Conservation (phyloP, 2,888 invertebrate genomes). For the Lymantria dispar region DNA sequence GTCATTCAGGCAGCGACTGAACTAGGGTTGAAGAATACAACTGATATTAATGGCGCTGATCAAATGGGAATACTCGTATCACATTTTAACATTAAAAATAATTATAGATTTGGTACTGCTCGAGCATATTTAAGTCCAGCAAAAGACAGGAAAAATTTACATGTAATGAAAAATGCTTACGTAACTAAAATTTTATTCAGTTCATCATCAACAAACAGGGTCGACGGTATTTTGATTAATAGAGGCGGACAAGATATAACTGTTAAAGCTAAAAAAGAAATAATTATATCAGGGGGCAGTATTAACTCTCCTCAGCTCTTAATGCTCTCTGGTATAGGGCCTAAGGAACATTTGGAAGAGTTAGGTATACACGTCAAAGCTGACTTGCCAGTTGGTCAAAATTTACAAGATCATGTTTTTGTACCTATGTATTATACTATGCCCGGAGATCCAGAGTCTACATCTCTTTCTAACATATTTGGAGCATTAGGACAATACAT, state of each 20-base stretch:
- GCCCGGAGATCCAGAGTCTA: conserved; percentile 41
- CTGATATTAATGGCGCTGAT: conserved; percentile 62
- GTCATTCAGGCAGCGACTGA: conserved; percentile 62
- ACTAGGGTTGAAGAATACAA: conserved; percentile 58
- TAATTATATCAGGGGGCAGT: conserved; percentile 74
- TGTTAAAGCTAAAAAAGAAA: conserved; percentile 67
- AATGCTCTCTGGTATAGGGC: conserved; percentile 79
- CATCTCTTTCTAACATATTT: conserved; percentile 42
- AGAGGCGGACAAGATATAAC: conserved; percentile 54
- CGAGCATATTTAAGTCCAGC: conserved; percentile 73
- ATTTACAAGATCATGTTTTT: conserved; percentile 77
- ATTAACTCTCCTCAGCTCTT: conserved; percentile 78
- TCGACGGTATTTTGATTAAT: conserved; percentile 61
- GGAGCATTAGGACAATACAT: conserved; percentile 68
- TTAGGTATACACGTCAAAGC: conserved; percentile 60
- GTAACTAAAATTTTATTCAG: conserved; percentile 77
- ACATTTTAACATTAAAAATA: conserved; percentile 68
- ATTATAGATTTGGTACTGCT: conserved; percentile 75
- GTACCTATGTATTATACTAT: conserved; percentile 56
- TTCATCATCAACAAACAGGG: conserved; percentile 65
- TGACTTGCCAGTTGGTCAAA: conserved; percentile 77
- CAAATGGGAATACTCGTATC: conserved; percentile 74
- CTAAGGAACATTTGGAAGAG: conserved; percentile 56
- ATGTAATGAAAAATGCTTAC: conserved; percentile 75
- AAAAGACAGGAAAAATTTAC: conserved; percentile 63